Evolutionary conservation across 2,888 invertebrate genomes (phyloP).

Genomic region (Rhyacophila evoluta): DNA sequence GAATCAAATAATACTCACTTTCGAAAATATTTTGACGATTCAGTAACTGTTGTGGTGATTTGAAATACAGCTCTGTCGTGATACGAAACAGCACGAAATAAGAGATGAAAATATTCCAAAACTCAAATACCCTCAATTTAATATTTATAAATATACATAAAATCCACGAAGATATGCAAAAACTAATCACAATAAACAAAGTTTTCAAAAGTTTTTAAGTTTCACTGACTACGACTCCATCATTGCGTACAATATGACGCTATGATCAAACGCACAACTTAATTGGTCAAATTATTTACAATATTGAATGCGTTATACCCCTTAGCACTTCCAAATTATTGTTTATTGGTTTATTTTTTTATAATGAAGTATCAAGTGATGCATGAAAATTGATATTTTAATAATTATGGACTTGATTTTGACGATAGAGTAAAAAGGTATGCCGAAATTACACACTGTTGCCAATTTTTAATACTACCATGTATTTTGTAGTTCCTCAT

Average conservation of each 20-base stretch:
- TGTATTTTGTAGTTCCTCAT: neutral
- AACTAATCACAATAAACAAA: slow-evolving; percentile 45
- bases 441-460: slow-evolving; percentile 42
- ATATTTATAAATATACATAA: neutral
- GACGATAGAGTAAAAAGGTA: slow-evolving; percentile 43
- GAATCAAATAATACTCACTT: slow-evolving; percentile 58
- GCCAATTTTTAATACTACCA: slow-evolving; percentile 25
- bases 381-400: slow-evolving; percentile 29
- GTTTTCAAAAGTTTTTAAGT: slow-evolving; percentile 47
- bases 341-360: neutral
- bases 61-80: neutral
- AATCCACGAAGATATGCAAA: neutral
- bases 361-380: neutral
- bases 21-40: slow-evolving; percentile 69
- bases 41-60: slow-evolving; percentile 44
- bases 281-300: neutral
- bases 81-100: neutral
- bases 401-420: slow-evolving; percentile 42
- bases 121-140: too few relatives aligned
- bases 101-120: too few relatives aligned
- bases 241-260: slow-evolving; percentile 75
- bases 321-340: neutral
- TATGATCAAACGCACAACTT: slow-evolving; percentile 64
- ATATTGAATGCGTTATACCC: neutral
- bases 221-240: slow-evolving; percentile 69